Base-by-base conservation (phyloP, 2,888 invertebrate species). In the Leptinotarsa tumamoca region DNA sequence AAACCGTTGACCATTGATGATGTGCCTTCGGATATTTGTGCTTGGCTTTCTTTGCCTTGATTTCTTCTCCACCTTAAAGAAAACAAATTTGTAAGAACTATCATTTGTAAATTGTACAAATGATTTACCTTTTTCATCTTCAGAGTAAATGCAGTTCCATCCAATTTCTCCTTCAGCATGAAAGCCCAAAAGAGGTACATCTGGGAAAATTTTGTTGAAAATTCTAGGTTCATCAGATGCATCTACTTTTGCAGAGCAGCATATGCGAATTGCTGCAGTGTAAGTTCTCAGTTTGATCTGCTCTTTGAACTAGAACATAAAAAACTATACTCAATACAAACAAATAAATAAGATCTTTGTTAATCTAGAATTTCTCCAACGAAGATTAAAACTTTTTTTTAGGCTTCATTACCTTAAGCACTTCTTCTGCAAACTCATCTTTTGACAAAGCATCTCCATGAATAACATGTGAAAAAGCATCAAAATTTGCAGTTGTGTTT, bases 91-190 rank as follows among this genome's bases (percentile, higher is more conserved):
- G 10, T 43, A 10, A 10, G 10, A 43, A 21, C 1, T 4, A 23
- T 15, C 13, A 23, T 10, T 21, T 17, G 23, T 3, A 27, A 13
- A 15, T 18, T 58, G 21, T 23, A 58, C 4, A 5, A 33, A 63
- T 10, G 51, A 50, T 15, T 67, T 77, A 81, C 80, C 73, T 71
- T 4, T 14, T 7, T 75, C 73, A 15, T 75, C 69, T 23, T 67
- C 54, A 17, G 67, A 52, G 15, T 71, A 71, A 69, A 80, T 73
- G 71, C 82, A 79, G 80, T 86, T 81, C 86, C 86, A 87, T 54
- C 87, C 87, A 66, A 87, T 82, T 80, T 86, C 87, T 7, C 87
- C 86, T 79, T 83, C 82, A 18, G 83, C 86, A 77, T 86, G 83
- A 50, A 87, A 75, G 4, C 86, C 85, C 33, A 87, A 72, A 5